A percentile compares a stretch with the other conserved stretches of the same genome.
phyloP scores from a whole-genome alignment of 1,140 invertebrate species.

The Melipona quadrifasciata region DNA sequence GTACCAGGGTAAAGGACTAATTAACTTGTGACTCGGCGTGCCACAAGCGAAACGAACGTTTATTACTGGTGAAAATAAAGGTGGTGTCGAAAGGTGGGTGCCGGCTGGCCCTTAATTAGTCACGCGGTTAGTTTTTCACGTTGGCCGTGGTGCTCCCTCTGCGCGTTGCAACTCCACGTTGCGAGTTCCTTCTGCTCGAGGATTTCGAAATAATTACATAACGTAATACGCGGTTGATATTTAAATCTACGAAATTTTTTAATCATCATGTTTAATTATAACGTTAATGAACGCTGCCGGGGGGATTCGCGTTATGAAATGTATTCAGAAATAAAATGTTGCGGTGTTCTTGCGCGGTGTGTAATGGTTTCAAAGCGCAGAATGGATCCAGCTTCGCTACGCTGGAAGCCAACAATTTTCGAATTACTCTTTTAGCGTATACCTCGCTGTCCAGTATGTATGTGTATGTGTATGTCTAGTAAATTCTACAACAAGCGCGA shows the following conservation, averaged over 20 bases:
- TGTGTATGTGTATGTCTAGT: too few species aligned
- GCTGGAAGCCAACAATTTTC: not conserved
- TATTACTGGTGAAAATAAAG: slow-evolving; percentile 1
- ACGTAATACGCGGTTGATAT: not conserved
- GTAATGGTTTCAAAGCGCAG: not conserved
- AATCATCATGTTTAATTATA: not conserved
- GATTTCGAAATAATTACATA: not conserved
- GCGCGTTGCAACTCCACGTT: not conserved
- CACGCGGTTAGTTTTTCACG: not conserved
- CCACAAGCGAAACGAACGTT: slow-evolving; percentile 11
- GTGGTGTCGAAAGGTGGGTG: not conserved
- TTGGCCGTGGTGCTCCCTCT: too few species aligned
- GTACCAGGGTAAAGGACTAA: not conserved
- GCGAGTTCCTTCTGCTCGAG: not conserved
- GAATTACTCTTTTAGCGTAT: not conserved
- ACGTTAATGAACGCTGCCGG: not conserved
- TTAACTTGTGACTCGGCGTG: slow-evolving; percentile 11
- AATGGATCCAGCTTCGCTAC: not conserved
- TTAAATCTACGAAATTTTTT: not conserved
- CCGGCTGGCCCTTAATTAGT: not conserved
- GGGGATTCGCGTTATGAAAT: not conserved
- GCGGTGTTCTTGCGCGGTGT: too few species aligned
- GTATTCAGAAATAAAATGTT: not conserved
- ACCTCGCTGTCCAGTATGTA: too few species aligned
- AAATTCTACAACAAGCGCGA: too few species aligned